phyloP scores from a whole-genome alignment of 2,113 vertebrate species.

The Acinonyx jubatus region DNA sequence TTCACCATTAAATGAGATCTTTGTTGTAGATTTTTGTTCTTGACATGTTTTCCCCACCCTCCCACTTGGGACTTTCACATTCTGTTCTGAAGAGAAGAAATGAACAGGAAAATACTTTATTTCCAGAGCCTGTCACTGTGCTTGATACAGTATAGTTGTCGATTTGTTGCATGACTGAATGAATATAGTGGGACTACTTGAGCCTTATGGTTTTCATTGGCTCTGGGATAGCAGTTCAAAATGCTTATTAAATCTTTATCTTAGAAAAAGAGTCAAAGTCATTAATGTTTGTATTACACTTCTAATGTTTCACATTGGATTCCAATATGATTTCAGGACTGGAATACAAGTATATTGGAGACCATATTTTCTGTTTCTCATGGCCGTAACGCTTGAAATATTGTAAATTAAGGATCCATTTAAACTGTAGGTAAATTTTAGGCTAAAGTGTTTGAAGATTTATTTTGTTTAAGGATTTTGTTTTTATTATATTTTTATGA shows the following conservation, averaged over 20 bases:
- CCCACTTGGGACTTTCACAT: not conserved
- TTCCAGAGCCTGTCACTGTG: not conserved
- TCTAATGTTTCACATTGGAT: constrained; percentile 18
- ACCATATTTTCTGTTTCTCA: constrained; percentile 22
- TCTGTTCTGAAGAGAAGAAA: constrained; percentile 11
- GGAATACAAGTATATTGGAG: constrained; percentile 33
- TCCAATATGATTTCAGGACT: not conserved
- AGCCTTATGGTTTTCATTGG: not conserved
- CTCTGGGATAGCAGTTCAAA: not conserved
- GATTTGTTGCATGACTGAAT: not conserved
- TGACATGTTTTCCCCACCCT: not conserved
- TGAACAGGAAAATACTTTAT: not conserved
- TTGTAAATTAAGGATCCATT: not conserved
- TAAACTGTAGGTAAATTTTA: constrained; percentile 42
- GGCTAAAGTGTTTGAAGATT: constrained; percentile 3
- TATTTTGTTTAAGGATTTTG: constrained; percentile 6
- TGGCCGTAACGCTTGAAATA: not conserved
- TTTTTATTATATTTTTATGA: constrained; percentile 28
- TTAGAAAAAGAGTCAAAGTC: constrained; percentile 6
- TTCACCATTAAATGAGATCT: not conserved
- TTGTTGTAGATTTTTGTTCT: constrained; percentile 32
- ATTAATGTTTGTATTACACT: not conserved
- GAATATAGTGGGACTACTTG: not conserved
- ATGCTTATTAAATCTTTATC: not conserved
- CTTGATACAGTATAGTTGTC: not conserved